Conservation (phyloP, 2,888 invertebrate genomes). For the Willowsia nigromaculata region DNA sequence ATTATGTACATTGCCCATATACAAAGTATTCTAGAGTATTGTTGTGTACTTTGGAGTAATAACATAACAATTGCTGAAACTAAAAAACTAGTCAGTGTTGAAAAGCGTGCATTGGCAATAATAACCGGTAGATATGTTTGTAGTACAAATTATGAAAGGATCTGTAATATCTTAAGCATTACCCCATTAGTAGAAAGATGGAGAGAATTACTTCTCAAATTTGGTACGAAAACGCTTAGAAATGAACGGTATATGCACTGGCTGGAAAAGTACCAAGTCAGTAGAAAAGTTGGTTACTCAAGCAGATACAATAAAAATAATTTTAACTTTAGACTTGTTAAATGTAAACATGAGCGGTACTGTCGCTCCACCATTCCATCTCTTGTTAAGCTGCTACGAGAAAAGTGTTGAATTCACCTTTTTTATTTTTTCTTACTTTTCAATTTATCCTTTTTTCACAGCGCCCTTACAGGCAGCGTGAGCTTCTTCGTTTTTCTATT, state of each 20-base stretch:
- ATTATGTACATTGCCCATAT: background rate
- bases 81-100: conserved; percentile 1
- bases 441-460: background rate
- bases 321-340: background rate
- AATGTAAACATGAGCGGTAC: background rate
- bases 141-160: background rate
- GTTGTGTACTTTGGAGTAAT: conserved; percentile 10
- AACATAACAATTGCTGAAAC: background rate
- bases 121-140: conserved; percentile 5
- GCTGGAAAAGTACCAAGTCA: background rate
- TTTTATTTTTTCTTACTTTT: background rate
- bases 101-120: conserved; percentile 2
- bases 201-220: background rate
- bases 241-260: background rate
- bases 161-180: background rate
- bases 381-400: background rate
- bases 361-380: background rate
- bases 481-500: background rate
- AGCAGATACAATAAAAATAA: conserved; percentile 3
- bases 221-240: background rate
- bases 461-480: background rate
- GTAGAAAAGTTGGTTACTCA: background rate
- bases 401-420: background rate
- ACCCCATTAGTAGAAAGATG: background rate
- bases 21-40: conserved; percentile 25